phyloP scores from a whole-genome alignment of 35 echinoderm and acorn worm species.

The Anneissia japonica region DNA sequence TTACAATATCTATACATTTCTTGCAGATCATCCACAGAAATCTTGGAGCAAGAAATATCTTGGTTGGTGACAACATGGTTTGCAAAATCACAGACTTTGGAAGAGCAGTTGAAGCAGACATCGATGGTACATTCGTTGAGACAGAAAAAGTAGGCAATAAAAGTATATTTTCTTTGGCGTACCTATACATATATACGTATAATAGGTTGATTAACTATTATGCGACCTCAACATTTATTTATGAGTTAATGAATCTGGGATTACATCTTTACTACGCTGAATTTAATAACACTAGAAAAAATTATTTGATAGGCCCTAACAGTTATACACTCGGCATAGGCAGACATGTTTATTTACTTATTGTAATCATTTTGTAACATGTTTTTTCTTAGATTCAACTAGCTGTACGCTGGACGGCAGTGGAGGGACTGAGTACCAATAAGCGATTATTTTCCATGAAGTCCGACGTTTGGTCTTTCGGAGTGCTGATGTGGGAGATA shows the following conservation, averaged over 20 bases:
- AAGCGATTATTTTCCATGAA: not conserved
- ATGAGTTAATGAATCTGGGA: no score
- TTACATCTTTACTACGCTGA: no score
- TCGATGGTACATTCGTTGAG: not conserved
- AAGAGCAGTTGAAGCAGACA: not conserved
- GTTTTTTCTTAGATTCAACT: not conserved
- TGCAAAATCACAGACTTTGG: not conserved
- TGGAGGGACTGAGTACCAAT: not conserved
- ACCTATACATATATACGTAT: no score
- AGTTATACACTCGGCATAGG: no score
- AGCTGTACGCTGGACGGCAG: not conserved
- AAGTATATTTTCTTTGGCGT: no score
- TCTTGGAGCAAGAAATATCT: not conserved
- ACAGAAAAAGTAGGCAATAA: not conserved
- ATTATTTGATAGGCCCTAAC: no score
- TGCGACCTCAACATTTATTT: no score
- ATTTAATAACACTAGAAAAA: no score
- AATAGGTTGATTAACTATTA: no score
- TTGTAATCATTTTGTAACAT: no score
- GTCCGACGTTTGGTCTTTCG: conserved; percentile 4
- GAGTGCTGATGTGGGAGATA: not conserved
- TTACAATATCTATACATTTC: not conserved
- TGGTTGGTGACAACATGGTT: not conserved
- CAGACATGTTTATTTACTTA: no score
- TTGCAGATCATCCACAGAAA: not conserved